phyloP scores from a whole-genome alignment of 2,888 invertebrate species.

The Eurytoma adleriae region DNA sequence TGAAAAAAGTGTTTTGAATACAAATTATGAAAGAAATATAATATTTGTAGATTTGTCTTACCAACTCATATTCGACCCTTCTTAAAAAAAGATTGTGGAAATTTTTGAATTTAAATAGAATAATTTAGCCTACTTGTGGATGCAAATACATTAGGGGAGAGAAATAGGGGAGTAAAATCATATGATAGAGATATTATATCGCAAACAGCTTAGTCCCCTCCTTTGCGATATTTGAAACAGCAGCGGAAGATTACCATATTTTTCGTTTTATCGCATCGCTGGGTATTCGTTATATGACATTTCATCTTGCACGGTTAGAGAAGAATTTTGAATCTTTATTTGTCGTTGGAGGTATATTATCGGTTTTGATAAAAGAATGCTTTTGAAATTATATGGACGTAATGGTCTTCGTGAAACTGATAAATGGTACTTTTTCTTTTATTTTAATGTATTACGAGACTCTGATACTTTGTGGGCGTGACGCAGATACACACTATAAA shows the following conservation, averaged over 20 bases:
- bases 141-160: neutral
- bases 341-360: neutral
- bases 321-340: constrained; percentile 20
- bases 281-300: neutral
- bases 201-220: constrained; percentile 8
- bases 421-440: too few species aligned
- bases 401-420: too few species aligned
- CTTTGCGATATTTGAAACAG: neutral
- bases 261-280: constrained; percentile 16
- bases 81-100: neutral
- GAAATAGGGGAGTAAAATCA: neutral
- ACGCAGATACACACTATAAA: too few species aligned
- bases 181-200: constrained; percentile 8
- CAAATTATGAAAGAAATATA: too few species aligned
- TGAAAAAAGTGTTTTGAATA: too few species aligned
- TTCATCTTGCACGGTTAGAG: neutral
- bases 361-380: neutral
- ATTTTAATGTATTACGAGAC: too few species aligned
- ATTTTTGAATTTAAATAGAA: neutral
- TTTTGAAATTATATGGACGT: neutral
- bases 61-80: neutral
- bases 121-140: neutral
- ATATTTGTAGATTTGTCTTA: neutral
- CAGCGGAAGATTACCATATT: constrained; percentile 32
- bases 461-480: too few species aligned